A percentile compares a stretch with the other conserved stretches of the same genome.
Evolutionary conservation across 2,888 invertebrate genomes (phyloP).

Genomic region (Podotricha telesiphe): DNA sequence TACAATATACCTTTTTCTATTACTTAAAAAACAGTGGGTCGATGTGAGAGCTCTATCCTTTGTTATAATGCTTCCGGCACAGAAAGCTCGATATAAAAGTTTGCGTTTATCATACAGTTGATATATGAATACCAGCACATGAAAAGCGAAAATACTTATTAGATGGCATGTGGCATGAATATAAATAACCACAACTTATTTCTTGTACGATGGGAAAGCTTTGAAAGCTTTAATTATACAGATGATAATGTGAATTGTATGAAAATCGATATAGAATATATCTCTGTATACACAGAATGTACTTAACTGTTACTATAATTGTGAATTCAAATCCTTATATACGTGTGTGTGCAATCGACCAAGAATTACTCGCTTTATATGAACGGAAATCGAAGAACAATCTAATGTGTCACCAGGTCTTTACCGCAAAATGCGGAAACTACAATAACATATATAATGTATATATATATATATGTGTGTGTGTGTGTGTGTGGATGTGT

Average conservation of each 20-base stretch:
- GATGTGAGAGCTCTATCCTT: constrained; percentile 57
- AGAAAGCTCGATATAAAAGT: constrained; percentile 56
- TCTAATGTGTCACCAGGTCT: background rate
- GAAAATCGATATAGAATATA: too few species aligned
- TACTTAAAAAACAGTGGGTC: constrained; percentile 63
- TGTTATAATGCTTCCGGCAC: constrained; percentile 64
- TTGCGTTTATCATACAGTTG: constrained; percentile 42
- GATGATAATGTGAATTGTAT: too few species aligned
- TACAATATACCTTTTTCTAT: constrained; percentile 58
- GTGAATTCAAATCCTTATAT: background rate
- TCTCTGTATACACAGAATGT: too few species aligned
- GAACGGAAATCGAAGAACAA: constrained; percentile 2
- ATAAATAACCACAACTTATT: background rate
- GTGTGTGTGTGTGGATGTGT: too few species aligned
- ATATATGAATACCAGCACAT: constrained; percentile 58
- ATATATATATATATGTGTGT: too few species aligned
- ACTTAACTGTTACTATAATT: too few species aligned
- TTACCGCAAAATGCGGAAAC: constrained; percentile 7
- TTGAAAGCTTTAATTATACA: background rate
- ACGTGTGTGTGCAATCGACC: background rate
- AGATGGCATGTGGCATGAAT: background rate
- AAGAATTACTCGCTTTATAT: background rate
- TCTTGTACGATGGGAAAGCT: background rate
- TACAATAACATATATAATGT: too few species aligned
- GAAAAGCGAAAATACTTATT: background rate